Evolutionary conservation across 1,140 invertebrate species (phyloP), one percentile per base, ranked within the genome.

Genomic region (Calycopis cecrops): DNA sequence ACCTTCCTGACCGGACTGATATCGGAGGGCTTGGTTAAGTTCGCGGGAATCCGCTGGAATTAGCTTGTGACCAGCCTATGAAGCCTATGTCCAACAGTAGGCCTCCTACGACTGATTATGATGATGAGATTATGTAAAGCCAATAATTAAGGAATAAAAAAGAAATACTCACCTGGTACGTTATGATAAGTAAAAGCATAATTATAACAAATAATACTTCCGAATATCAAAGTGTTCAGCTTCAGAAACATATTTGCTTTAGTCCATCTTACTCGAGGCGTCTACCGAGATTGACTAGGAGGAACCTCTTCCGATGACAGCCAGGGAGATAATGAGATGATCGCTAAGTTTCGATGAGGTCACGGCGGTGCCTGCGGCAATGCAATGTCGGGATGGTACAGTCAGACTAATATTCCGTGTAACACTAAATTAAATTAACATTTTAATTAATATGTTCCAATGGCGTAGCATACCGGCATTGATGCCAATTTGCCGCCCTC

Each of bases 151-250:
- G 2, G n/a, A 40, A 40, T 40, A 12, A 42, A 44, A 14, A 33
- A 54, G 38, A 40, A 52, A 28, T 35, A 57, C 67, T 69, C 67
- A 79, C 76, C 69, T 48, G 59, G 17, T 48, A 59, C 53, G 33
- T 63, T 52, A 4, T 62, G 58, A 40, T 76, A 59, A 8, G 57
- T 55, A 57, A 67, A 72, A 0, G 75, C 63, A 60, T 59, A 65
- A 68, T 67, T 56, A 3, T 57, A 70, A 66, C 52, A 67, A 55
- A 75, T 64, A 21, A 75, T 61, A 9, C 48, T 52, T 16, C 44
- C 54, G 40, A 65, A 40, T 55, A 59, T 40, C 38, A 33, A 21
- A 9, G 8, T 16, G 14, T 2, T 3, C 4, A 44, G 40, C 40
- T 44, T 44, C 12, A 40, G 2, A 28, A 28, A 40, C 38, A 44